Evolutionary conservation across 2,888 invertebrate genomes (phyloP), one percentile per base, ranked within the genome.

Genomic region (Venusia cambrica): DNA sequence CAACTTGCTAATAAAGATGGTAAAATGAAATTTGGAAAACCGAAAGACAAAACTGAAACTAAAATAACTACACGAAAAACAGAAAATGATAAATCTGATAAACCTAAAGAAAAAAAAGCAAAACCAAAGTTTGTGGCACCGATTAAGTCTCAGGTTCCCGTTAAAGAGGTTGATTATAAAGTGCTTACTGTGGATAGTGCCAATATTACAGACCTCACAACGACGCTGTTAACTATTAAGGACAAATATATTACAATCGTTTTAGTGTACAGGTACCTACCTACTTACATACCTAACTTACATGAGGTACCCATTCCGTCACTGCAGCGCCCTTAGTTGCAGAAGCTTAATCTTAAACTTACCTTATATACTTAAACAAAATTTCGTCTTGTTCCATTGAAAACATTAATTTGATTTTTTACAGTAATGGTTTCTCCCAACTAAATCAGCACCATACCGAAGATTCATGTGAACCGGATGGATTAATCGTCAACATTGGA

Each of bases 361-460:
- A n/a, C n/a, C n/a, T n/a, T n/a, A n/a, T n/a, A n/a, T n/a, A n/a
- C n/a, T n/a, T n/a, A n/a, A n/a, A n/a, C n/a, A n/a, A n/a, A n/a
- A n/a, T n/a, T n/a, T n/a, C n/a, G n/a, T n/a, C n/a, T n/a, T n/a
- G n/a, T n/a, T n/a, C n/a, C n/a, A n/a, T n/a, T n/a, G n/a, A n/a
- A n/a, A n/a, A n/a, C n/a, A n/a, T n/a, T n/a, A n/a, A n/a, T n/a
- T n/a, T n/a, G n/a, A n/a, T 6, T 17, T 2, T 46, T 64, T 54
- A 4, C 57, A 87, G 85, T 29, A 80, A 84, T 46, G 79, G 76
- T 6, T 81, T 69, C 51, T 70, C 64, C 43, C 84, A 87, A 46
- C 54, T 85, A 6, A 81, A 79, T 43, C 51, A 49, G 11, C 72
- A 71, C 1, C 57, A 70, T 40, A 72, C 71, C 2, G 76, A 75